phyloP scores from a whole-genome alignment of 2,113 vertebrate species.

The Rhodinocichla rosea region DNA sequence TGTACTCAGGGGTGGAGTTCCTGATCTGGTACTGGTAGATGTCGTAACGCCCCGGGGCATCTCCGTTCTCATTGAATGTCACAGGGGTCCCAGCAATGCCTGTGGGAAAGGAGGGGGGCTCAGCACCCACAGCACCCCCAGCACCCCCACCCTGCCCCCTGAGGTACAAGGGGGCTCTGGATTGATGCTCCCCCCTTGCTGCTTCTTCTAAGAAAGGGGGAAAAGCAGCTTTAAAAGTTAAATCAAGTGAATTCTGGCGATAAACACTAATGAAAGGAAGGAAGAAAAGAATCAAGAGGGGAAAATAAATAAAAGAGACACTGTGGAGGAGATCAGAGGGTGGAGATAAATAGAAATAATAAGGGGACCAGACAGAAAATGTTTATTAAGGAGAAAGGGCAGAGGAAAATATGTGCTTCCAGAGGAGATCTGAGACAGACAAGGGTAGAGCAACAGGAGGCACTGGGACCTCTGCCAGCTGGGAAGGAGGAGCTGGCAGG shows the following conservation, averaged over 20 bases:
- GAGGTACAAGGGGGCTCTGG: neutral
- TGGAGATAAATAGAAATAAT: conserved; percentile 65
- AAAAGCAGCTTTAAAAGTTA: neutral
- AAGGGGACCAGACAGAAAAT: conserved; percentile 55
- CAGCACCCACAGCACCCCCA: neutral
- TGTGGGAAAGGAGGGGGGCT: conserved; percentile 38
- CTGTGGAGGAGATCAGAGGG: conserved; percentile 18
- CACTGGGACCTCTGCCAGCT: neutral
- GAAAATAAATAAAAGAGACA: conserved; percentile 51
- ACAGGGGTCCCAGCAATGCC: conserved; percentile 92
- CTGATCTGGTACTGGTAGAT: conserved; percentile 95
- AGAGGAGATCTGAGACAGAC: conserved; percentile 1
- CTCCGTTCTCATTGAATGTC: conserved; percentile 92
- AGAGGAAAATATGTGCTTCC: neutral
- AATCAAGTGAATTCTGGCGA: conserved; percentile 34
- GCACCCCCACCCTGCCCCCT: neutral
- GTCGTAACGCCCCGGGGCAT: conserved; percentile 91
- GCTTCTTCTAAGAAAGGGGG: neutral
- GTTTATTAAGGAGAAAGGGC: conserved; percentile 48
- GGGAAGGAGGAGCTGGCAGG: neutral
- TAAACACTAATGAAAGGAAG: conserved; percentile 33
- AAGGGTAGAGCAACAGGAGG: neutral
- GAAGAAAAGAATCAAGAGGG: conserved; percentile 24
- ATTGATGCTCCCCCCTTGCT: neutral
- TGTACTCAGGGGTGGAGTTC: conserved; percentile 86